A percentile compares a stretch with the other conserved stretches of the same genome.
Conservation (phyloP, 1,140 invertebrate species). For the Cydia splendana region DNA sequence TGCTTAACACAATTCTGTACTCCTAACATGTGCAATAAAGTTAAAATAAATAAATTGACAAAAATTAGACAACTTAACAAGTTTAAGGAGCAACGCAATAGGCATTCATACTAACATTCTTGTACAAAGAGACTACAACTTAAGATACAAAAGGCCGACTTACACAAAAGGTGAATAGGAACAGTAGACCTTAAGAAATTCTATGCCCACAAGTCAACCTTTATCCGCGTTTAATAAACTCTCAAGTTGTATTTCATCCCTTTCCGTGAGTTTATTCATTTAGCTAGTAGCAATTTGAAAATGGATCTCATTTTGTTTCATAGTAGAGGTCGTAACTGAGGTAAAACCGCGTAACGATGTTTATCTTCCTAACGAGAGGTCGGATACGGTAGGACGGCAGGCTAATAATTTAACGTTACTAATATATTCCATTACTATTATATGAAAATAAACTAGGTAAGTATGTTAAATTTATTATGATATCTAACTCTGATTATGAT, state of each 20-base stretch:
- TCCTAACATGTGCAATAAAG: not conserved
- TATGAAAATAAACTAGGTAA: slow-evolving; percentile 8
- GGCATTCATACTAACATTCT: not conserved
- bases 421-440: slow-evolving; percentile 23
- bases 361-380: slow-evolving; percentile 35
- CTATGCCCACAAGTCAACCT: not conserved
- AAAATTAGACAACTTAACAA: not conserved
- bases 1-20: too few relatives aligned
- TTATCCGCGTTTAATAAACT: slow-evolving; percentile 21
- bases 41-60: not conserved
- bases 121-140: not conserved
- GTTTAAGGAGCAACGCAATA: not conserved
- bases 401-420: slow-evolving; percentile 22
- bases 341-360: slow-evolving; percentile 33
- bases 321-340: slow-evolving; percentile 25
- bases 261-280: slow-evolving; percentile 10
- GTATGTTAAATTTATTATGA: not conserved
- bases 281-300: slow-evolving; percentile 24
- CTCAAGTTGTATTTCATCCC: slow-evolving; percentile 2
- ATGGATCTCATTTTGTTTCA: slow-evolving; percentile 34
- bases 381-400: slow-evolving; percentile 17
- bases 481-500: not conserved
- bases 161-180: slow-evolving; percentile 5
- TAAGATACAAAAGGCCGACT: slow-evolving; percentile 7
- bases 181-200: slow-evolving; percentile 14